Base-by-base conservation (phyloP, 1,140 invertebrate species). In the Batillaria attramentaria region DNA sequence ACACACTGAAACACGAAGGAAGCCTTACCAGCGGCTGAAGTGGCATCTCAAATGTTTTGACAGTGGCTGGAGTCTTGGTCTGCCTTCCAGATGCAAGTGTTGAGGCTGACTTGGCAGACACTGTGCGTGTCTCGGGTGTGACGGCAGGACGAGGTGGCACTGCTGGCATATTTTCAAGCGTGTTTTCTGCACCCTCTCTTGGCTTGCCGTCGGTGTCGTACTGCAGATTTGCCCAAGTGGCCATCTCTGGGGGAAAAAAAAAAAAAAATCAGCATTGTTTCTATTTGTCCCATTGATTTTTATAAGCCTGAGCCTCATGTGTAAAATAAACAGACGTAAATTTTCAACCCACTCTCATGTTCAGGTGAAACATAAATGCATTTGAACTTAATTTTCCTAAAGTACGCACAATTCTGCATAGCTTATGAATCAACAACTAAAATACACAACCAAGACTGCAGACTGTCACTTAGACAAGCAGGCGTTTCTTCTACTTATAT, bases 41-140 rank as follows among this genome's bases (percentile, higher is more conserved):
- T 54, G 84, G 85, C 84, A 89, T 88, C 76, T 89, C 88, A 83
- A 82, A 89, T 20, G 87, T 89, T 82, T 86, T 88, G 57, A 89
- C 66, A 35, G 87, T 82, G 13, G 86, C 87, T 35, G 88, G 85
- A 1, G 87, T 89, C 79, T 88, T 89, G 28, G 77, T 65, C 74
- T 69, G 60, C 78, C 82, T 83, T 16, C 3, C 57, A 78, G n/a
- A 43, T 50, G 28, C 80, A 78, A 20, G 83, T 78, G n/a, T 65
- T 70, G 1, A 66, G 72, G 31, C 84, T 66, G 16, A 87, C 84
- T 84, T 86, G 37, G 81, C 85, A 10, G 87, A 88, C 0, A 77
- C 73, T 20, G 81, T 84, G 57, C 85, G 78, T 39, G 85, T 85
- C 18, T 85, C 78, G n/a, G 84, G 83, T 35, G 78, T 77, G 46